phyloP scores from a whole-genome alignment of 2,797 vertebrate genomes.

The Glyptemys insculpta region DNA sequence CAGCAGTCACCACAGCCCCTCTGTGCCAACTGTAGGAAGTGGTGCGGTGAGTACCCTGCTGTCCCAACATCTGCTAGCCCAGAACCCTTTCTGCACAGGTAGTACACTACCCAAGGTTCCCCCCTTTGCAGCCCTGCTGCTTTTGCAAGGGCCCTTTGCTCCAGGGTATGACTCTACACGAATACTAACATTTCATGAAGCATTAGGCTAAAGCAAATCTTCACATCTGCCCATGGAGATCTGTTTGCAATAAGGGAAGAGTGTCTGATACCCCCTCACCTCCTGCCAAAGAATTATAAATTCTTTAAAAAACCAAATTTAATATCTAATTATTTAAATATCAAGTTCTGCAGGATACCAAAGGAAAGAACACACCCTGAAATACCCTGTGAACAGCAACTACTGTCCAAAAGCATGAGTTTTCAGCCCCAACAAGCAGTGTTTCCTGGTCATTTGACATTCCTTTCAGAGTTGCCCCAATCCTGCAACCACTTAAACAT shows the following conservation, averaged over 20 bases:
- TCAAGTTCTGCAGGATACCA: background rate
- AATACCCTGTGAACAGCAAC: background rate
- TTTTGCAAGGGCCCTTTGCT: background rate
- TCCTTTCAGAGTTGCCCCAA: background rate
- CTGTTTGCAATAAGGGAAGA: background rate
- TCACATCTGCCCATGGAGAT: background rate
- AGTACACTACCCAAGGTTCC: background rate
- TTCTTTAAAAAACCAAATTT: background rate
- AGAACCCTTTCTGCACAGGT: background rate
- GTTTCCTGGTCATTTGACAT: rapidly evolving
- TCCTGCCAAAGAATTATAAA: background rate
- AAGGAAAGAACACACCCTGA: background rate
- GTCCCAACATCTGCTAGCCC: background rate
- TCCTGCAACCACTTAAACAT: background rate
- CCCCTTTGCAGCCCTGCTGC: background rate
- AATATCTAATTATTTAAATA: background rate
- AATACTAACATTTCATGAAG: background rate
- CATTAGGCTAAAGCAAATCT: background rate
- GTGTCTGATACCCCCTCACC: background rate
- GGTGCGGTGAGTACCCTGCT: too few relatives aligned
- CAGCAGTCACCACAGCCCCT: background rate
- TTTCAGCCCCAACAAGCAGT: background rate
- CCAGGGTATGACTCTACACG: background rate
- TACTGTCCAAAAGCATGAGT: background rate
- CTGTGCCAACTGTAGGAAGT: background rate